Conservation (phyloP, 2,797 vertebrate genomes). For the Loriculus beryllinus region DNA sequence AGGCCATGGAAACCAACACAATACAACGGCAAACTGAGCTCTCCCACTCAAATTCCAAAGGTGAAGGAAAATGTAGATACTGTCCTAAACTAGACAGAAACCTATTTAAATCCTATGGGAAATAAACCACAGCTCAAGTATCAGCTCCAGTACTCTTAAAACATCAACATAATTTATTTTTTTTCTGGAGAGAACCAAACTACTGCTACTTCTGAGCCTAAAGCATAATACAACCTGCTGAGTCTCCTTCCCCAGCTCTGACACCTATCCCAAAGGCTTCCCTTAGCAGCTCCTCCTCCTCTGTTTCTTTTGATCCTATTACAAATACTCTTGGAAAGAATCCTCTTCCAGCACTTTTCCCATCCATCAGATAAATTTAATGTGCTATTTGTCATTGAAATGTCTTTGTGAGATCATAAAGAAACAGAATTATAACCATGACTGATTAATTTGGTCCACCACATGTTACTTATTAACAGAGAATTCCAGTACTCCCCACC, state of each 20-base stretch:
- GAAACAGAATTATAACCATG: background rate
- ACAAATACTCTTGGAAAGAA: background rate
- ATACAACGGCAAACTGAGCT: background rate
- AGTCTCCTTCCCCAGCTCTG: background rate
- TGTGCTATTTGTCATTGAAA: background rate
- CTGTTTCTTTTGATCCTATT: background rate
- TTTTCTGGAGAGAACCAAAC: background rate
- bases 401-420: background rate
- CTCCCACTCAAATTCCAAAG: constrained; percentile 45
- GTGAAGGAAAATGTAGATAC: constrained; percentile 1
- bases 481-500: background rate
- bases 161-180: background rate
- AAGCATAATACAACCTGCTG: background rate
- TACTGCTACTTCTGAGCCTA: background rate
- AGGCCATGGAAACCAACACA: background rate
- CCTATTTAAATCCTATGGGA: background rate
- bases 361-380: background rate
- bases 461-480: background rate
- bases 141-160: background rate
- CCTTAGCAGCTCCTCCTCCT: background rate
- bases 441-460: background rate
- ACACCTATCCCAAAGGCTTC: background rate
- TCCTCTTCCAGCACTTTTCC: background rate
- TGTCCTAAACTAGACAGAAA: constrained; percentile 5
- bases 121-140: background rate